Conservation (phyloP, 2,888 invertebrate genomes). For the Hydroisotoma schaefferi region DNA sequence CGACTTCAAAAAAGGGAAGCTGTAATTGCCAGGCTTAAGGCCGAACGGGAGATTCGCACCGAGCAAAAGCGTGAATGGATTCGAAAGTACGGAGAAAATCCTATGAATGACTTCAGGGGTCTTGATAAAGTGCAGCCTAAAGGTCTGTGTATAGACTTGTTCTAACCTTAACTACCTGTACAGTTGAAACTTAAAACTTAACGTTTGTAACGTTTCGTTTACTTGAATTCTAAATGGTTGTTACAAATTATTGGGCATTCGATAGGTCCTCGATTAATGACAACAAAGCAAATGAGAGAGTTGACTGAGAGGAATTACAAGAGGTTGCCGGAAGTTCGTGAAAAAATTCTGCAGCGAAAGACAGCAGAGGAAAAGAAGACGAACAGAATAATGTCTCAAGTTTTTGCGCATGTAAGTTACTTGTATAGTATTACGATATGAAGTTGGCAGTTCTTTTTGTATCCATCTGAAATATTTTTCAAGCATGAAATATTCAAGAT, state of each 20-base stretch:
- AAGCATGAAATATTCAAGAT: neutral
- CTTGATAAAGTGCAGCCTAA: slow-evolving; percentile 30
- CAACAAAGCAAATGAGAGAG: slow-evolving; percentile 61
- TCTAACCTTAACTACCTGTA: no score
- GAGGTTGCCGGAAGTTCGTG: slow-evolving; percentile 68
- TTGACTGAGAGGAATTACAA: slow-evolving; percentile 63
- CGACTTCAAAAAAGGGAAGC: slow-evolving; percentile 59
- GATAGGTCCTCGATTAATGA: slow-evolving; percentile 50
- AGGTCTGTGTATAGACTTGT: slow-evolving; percentile 18
- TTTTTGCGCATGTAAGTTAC: slow-evolving; percentile 72
- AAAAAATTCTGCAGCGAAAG: slow-evolving; percentile 60
- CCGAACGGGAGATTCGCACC: slow-evolving; percentile 54
- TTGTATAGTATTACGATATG: slow-evolving; percentile 14
- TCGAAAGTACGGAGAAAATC: slow-evolving; percentile 18
- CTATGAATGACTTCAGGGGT: slow-evolving; percentile 5
- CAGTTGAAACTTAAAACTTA: no score
- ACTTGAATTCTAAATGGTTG: no score
- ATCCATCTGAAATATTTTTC: neutral
- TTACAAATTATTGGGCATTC: slow-evolving; percentile 3
- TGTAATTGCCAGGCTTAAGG: slow-evolving; percentile 55
- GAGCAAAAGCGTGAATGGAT: slow-evolving; percentile 53
- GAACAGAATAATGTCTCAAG: slow-evolving; percentile 69
- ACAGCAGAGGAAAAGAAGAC: slow-evolving; percentile 62
- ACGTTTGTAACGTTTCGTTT: no score
- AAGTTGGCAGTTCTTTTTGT: no score